These are phyloP conservation scores for Latrodectus geometricus DNA, from an alignment of 1,140 invertebrate genomes.

Conservation along the genomic window DNA sequence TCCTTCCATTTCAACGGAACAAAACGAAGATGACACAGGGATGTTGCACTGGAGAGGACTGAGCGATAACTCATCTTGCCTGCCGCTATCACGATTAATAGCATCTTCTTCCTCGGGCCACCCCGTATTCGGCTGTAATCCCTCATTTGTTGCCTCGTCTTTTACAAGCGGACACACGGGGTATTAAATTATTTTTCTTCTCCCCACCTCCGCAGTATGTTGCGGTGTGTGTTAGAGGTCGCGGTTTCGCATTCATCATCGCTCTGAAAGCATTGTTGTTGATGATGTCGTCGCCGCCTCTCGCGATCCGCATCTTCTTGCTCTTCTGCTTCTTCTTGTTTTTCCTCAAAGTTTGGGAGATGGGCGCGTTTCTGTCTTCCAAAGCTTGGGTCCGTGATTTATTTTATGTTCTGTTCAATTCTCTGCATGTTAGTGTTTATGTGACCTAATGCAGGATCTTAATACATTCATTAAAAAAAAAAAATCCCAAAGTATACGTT, in stretches of 20 bases:
- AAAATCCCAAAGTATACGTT: too few relatives aligned
- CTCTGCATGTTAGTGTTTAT: neutral
- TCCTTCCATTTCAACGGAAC: neutral
- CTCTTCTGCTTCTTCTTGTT: too few relatives aligned
- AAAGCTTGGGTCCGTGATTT: too few relatives aligned
- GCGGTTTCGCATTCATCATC: slow-evolving; percentile 6
- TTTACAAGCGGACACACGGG: neutral
- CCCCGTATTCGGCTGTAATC: neutral
- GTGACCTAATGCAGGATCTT: too few relatives aligned
- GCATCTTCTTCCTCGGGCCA: slow-evolving; percentile 11
- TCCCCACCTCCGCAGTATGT: neutral
- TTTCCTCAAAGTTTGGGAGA: too few relatives aligned
- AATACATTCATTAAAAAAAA: too few relatives aligned
- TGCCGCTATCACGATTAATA: slow-evolving; percentile 23
- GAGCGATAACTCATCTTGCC: slow-evolving; percentile 19
- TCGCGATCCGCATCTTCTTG: too few relatives aligned
- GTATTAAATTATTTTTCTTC: slow-evolving; percentile 36
- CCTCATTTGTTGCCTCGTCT: slow-evolving; percentile 6
- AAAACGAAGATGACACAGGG: neutral
- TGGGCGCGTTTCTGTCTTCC: too few relatives aligned
- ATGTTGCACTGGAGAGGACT: neutral
- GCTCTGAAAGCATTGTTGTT: too few relatives aligned
- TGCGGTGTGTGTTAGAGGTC: neutral
- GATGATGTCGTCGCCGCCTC: too few relatives aligned
- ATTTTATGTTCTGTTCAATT: neutral